These are phyloP conservation scores for Allophyes oxyacanthae DNA, from an alignment of 2,888 invertebrate species.

Conservation along the genomic window DNA sequence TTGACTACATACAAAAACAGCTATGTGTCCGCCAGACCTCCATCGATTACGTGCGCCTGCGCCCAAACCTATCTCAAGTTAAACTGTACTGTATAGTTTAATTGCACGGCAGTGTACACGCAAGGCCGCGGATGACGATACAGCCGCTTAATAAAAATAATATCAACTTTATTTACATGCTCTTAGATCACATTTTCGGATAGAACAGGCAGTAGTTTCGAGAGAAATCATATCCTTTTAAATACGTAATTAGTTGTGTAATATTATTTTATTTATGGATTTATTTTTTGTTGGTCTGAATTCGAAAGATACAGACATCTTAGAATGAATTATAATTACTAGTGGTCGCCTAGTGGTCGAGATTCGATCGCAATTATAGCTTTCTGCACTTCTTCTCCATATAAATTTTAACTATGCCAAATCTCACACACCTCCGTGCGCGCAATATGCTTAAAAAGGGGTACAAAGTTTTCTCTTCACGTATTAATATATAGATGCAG, in stretches of 20 bases:
- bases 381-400: too few species aligned
- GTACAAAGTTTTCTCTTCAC: too few species aligned
- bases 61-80: conserved; percentile 31
- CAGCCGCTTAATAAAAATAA: conserved; percentile 2
- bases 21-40: conserved; percentile 10
- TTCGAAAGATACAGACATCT: too few species aligned
- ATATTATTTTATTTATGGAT: conserved; percentile 11
- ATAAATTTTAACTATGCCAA: too few species aligned
- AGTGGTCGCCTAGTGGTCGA: too few species aligned
- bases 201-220: neutral
- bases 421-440: too few species aligned
- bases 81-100: conserved; percentile 51
- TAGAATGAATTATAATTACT: too few species aligned
- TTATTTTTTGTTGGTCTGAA: neutral
- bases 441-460: too few species aligned
- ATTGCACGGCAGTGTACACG: conserved; percentile 38
- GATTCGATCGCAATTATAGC: too few species aligned
- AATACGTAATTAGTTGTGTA: conserved; percentile 31
- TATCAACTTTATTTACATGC: conserved; percentile 8
- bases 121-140: conserved; percentile 40
- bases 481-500: too few species aligned
- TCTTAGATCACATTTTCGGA: neutral
- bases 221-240: conserved; percentile 47
- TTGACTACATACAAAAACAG: conserved; percentile 5
- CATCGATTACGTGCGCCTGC: conserved; percentile 29